Evolutionary conservation across 2,113 vertebrate species (phyloP), one percentile per base, ranked within the genome.

Genomic region (Dipodomys spectabilis): DNA sequence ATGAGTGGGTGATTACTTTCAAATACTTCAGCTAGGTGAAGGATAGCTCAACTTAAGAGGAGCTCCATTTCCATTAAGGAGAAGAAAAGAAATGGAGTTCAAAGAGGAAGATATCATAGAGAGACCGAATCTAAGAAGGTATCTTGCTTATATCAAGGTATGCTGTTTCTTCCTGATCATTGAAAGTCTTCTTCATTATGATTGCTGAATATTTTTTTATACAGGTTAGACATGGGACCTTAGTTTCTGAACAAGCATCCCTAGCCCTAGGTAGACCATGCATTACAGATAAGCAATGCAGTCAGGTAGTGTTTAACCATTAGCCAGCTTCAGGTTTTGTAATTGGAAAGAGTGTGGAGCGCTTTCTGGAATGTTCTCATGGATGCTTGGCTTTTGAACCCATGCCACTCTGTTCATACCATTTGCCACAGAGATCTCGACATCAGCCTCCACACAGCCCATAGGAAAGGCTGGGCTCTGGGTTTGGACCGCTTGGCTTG

Each of bases 311-410:
- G 7, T 25, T 69, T 77, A 45, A 15, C 35, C 39, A 86, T 53
- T 57, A 18, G 28, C 12, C 2, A 62, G 45, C 49, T 74, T 75
- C 80, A 39, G 28, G 49, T 64, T 81, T 74, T 82, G 39, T 71
- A 53, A 44, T 10, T 81, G 82, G 35, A 74, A 89, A 60, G 49
- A n/a, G 44, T 1, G 7, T 60, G 5, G 13, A 5, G 1, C 7
- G 25, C 44, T 87, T 84, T 95, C 92, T 85, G 73, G 67, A 92
- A 92, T 82, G 49, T 94, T 92, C 88, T 39, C 49, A 22, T 0
- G 39, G 79, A 69, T 60, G n/a, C 30, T n/a, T 25, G 5, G 68
- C n/a, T 57, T 82, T 91, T 78, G 57, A 91, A 82, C 73, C 80
- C 32, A 85, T 12, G 83, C 57, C 5, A 1, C 49, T 13, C 32